Percentiles rank a stretch among this genome's conserved stretches.
Evolutionary conservation across 2,797 vertebrate genomes (phyloP).

Genomic region (Oceanodroma leucorhoa): DNA sequence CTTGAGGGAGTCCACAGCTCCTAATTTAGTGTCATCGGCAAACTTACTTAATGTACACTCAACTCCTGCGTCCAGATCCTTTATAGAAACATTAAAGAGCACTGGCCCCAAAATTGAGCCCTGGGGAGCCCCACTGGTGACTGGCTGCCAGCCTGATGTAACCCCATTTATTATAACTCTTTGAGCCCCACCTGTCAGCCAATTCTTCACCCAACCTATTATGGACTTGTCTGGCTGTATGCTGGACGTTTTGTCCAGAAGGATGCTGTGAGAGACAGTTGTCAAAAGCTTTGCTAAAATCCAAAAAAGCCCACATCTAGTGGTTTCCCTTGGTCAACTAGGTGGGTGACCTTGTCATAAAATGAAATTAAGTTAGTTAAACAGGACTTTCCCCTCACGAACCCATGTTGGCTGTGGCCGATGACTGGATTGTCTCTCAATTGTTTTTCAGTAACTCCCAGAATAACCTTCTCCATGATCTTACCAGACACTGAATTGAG

Average conservation of each 20-base stretch:
- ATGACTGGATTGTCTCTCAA: not conserved
- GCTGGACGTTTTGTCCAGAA: no score
- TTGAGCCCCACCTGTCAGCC: no score
- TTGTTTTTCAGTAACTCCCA: not conserved
- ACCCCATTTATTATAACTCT: no score
- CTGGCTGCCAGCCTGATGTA: no score
- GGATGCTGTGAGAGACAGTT: no score
- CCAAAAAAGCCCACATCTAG: not conserved
- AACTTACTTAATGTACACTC: not conserved
- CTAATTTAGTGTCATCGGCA: not conserved
- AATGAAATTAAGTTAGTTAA: not conserved
- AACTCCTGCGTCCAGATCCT: not conserved
- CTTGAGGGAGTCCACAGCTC: not conserved
- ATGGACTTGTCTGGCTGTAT: no score
- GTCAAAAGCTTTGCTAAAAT: not conserved
- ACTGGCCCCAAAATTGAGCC: not conserved
- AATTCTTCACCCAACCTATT: no score
- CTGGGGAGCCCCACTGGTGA: no score
- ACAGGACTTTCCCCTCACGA: not conserved
- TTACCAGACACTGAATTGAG: not conserved
- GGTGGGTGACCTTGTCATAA: not conserved
- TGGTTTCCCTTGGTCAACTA: not conserved
- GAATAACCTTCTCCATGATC: not conserved
- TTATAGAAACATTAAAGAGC: not conserved
- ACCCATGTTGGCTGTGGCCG: not conserved